These are phyloP conservation scores for Beris morrisii DNA, from an alignment of 2,888 invertebrate genomes.

Conservation along the genomic window DNA sequence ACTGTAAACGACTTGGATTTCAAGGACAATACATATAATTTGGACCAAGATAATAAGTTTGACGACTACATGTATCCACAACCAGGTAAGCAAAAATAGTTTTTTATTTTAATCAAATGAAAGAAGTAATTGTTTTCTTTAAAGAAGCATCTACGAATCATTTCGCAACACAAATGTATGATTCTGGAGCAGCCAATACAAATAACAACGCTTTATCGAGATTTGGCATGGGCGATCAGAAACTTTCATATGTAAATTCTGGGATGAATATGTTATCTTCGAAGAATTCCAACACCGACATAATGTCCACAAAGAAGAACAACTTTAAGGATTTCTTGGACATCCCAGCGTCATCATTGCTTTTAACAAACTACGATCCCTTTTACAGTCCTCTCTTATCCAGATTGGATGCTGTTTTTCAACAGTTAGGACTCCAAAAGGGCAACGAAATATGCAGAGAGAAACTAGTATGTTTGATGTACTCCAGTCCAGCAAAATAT, in stretches of 20 bases:
- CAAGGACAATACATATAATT: slow-evolving; percentile 67
- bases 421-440: slow-evolving; percentile 66
- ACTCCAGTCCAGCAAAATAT: slow-evolving; percentile 83
- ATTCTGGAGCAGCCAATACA: slow-evolving; percentile 43
- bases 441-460: slow-evolving; percentile 75
- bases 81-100: slow-evolving; percentile 33
- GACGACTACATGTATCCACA: slow-evolving; percentile 49
- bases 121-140: slow-evolving; percentile 41
- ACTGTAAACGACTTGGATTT: slow-evolving; percentile 72
- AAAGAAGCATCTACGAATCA: slow-evolving; percentile 57
- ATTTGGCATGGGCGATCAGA: slow-evolving; percentile 64
- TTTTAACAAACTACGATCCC: slow-evolving; percentile 84
- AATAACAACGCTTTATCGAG: slow-evolving; percentile 51
- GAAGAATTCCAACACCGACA: neutral
- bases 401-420: slow-evolving; percentile 81
- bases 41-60: slow-evolving; percentile 53
- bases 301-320: slow-evolving; percentile 56
- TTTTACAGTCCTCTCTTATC: slow-evolving; percentile 87
- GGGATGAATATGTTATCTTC: slow-evolving; percentile 61
- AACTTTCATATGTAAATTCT: slow-evolving; percentile 64
- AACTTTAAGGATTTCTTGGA: slow-evolving; percentile 85
- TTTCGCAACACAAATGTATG: slow-evolving; percentile 45
- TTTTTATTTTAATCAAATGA: neutral
- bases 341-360: slow-evolving; percentile 78
- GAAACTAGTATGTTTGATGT: slow-evolving; percentile 84